phyloP scores from a whole-genome alignment of 2,797 vertebrate species.

The Microctenopoma lineatum region DNA sequence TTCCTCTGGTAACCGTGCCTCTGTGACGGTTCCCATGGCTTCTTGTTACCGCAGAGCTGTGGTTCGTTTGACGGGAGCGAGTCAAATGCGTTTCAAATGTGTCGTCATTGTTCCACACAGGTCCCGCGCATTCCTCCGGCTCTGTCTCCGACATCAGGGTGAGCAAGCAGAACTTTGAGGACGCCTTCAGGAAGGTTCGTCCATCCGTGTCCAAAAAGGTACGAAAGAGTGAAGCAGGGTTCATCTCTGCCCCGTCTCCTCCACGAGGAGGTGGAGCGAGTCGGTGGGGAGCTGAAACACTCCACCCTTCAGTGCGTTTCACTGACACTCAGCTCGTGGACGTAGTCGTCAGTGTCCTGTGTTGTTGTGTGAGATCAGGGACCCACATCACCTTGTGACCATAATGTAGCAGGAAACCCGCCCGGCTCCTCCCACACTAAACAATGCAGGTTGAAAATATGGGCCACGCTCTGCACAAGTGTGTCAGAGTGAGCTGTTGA shows the following conservation, averaged over 20 bases:
- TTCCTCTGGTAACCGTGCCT: constrained; percentile 61
- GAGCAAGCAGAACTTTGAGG: constrained; percentile 88
- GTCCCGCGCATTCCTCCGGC: constrained; percentile 27
- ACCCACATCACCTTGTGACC: background rate
- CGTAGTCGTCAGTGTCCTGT: no score
- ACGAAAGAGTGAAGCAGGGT: constrained; percentile 26
- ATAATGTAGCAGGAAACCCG: constrained; percentile 43
- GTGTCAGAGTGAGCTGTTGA: background rate
- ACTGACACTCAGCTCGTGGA: no score
- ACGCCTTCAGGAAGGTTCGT: constrained; percentile 91
- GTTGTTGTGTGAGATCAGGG: no score
- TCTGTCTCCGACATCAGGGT: constrained; percentile 82
- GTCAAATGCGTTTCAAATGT: background rate
- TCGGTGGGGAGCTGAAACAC: no score
- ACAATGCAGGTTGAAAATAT: background rate
- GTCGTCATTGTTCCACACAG: constrained; percentile 36
- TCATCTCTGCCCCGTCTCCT: no score
- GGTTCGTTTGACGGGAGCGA: no score
- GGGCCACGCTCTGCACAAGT: background rate
- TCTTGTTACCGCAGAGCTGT: background rate
- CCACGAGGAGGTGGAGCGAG: no score
- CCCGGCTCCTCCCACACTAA: constrained; percentile 34
- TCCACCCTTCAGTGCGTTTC: no score
- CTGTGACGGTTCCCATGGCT: background rate
- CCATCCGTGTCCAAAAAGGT: constrained; percentile 94